phyloP scores from a whole-genome alignment of 2,797 vertebrate species.

The Champsocephalus esox region DNA sequence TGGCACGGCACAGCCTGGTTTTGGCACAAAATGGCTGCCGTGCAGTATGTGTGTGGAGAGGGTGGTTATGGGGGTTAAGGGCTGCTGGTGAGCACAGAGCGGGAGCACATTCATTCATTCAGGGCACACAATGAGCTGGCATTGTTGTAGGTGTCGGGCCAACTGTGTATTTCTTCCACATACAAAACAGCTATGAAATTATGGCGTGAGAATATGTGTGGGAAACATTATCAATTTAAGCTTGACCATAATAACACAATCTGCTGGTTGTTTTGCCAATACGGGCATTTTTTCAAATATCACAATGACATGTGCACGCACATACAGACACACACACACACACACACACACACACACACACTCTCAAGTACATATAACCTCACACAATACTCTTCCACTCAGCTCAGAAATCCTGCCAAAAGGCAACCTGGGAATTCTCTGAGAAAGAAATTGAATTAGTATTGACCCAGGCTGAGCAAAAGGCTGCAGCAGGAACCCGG shows the following conservation, averaged over 20 bases:
- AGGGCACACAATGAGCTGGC: conserved; percentile 56
- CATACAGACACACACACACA: neutral
- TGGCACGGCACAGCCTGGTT: conserved; percentile 42
- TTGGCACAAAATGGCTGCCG: conserved; percentile 76
- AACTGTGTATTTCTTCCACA: conserved; percentile 48
- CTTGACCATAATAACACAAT: conserved; percentile 36
- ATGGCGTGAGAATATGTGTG: conserved; percentile 45
- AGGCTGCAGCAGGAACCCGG: conserved; percentile 66
- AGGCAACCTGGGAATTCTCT: conserved; percentile 78
- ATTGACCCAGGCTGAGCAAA: conserved; percentile 76
- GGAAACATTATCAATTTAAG: conserved; percentile 50
- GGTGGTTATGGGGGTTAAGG: conserved; percentile 52
- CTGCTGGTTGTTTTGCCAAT: conserved; percentile 46
- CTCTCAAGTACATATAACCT: conserved; percentile 46
- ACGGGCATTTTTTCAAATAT: conserved; percentile 13
- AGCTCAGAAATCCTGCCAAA: conserved; percentile 76
- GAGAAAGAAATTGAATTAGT: conserved; percentile 82
- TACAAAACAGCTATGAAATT: conserved; percentile 64
- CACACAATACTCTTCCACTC: conserved; percentile 58
- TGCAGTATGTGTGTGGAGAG: conserved; percentile 48
- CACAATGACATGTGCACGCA: neutral
- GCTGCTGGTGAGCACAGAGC: conserved; percentile 36
- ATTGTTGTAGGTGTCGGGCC: conserved; percentile 61
- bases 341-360: neutral
- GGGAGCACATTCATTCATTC: conserved; percentile 46